Evolutionary conservation across 2,797 vertebrate species (phyloP).

Genomic region (Sphenodon punctatus): DNA sequence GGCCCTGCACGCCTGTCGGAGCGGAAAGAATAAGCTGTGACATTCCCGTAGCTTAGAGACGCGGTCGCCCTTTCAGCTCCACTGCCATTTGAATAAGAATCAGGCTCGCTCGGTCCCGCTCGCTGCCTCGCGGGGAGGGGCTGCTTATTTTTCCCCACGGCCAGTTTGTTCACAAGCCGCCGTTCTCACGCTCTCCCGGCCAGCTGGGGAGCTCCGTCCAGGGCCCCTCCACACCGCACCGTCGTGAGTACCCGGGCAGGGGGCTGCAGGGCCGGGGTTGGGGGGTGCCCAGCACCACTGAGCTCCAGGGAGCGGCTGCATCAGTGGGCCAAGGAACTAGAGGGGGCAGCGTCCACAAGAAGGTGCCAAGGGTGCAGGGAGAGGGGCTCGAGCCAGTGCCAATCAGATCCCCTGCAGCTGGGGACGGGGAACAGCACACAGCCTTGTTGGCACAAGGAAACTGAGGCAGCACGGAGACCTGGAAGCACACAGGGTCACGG

Average conservation of each 20-base stretch:
- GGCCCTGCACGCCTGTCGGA: conserved; percentile 29
- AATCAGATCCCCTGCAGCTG: too few species aligned
- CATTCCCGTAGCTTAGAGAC: conserved; percentile 85
- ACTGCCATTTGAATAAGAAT: conserved; percentile 93
- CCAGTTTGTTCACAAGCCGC: conserved; percentile 25
- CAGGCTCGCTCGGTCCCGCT: conserved; percentile 69
- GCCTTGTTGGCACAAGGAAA: too few species aligned
- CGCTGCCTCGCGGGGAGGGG: conserved; percentile 33
- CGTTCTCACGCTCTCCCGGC: conserved; percentile 35
- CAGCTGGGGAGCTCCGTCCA: background rate
- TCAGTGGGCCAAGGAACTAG: too few species aligned
- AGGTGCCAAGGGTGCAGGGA: too few species aligned
- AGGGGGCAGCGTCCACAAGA: too few species aligned
- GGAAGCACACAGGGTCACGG: too few species aligned
- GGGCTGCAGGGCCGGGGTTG: background rate
- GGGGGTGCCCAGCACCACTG: too few species aligned
- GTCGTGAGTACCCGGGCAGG: background rate
- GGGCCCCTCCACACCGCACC: background rate
- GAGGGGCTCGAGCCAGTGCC: too few species aligned
- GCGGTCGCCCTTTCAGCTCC: conserved; percentile 84
- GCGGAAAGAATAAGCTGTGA: conserved; percentile 79
- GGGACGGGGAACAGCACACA: too few species aligned
- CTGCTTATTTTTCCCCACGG: conserved; percentile 30
- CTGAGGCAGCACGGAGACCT: too few species aligned
- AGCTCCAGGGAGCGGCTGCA: too few species aligned